Base-by-base conservation (phyloP, 2,113 vertebrate genomes). In the Dicerorhinus sumatrensis region DNA sequence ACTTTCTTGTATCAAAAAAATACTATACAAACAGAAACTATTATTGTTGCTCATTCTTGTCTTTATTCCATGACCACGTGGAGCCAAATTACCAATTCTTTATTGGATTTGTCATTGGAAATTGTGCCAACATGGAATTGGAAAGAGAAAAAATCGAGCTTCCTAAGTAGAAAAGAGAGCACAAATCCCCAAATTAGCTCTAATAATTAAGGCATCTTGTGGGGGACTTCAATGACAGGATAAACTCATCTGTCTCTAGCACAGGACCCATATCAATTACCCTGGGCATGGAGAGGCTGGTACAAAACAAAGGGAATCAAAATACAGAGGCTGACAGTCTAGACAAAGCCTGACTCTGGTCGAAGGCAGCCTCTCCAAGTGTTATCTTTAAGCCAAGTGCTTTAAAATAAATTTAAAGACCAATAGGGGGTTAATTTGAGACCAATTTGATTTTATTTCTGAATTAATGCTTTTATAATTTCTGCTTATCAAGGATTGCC, bases 401-500 rank as follows among this genome's bases (percentile, higher is more conserved):
- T 95, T 98, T 76, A 70, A 96, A 98, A 92, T 96, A 92, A 67
- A 83, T 96, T 97, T 96, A 97, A 97, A 82, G 97, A 91, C 98
- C 94, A 98, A 97, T 96, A 98, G 92, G 98, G 98, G 98, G 99
- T 99, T 99, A 99, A 99, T 98, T 98, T 98, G 98, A 98, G 98
- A 97, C 93, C 96, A 97, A 98, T 96, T 97, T 98, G 86, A 98
- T 98, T 98, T 97, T 98, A 98, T 98, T 99, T 98, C 96, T 97
- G 97, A 98, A 98, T 98, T 97, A 98, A 98, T 95, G 94, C 98
- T 98, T 98, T 99, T 98, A 98, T 98, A 98, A 99, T 98, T 98
- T 99, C 98, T 99, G 98, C 98, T 99, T 99, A 99, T 99, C 98
- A 99, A 99, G 98, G 98, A 99, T 99, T 99, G 99, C 99, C 99